These are phyloP conservation scores for Cancer borealis DNA, from an alignment of 2,888 invertebrate genomes.

Conservation along the genomic window DNA sequence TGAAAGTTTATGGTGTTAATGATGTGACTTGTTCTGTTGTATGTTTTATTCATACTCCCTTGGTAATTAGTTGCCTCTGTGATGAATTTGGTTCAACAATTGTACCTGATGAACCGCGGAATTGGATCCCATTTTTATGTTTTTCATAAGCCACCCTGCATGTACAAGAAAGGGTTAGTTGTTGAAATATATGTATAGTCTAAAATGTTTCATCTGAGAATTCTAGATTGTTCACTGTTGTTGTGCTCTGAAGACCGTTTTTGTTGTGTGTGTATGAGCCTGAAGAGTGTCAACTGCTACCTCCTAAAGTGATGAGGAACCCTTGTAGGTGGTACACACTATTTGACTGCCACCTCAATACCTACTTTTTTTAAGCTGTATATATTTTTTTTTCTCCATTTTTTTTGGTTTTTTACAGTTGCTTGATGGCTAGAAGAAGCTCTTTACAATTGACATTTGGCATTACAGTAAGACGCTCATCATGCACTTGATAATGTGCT, in stretches of 20 bases:
- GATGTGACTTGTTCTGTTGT: no score
- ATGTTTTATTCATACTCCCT: background rate
- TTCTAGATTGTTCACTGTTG: background rate
- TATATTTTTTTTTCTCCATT: background rate
- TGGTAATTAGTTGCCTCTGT: background rate
- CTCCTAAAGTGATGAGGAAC: background rate
- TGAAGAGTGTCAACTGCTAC: background rate
- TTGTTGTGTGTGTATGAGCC: background rate
- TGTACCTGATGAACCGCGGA: background rate
- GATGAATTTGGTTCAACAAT: background rate
- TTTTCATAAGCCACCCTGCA: background rate
- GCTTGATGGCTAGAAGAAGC: background rate
- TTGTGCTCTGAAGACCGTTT: background rate
- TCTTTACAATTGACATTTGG: background rate
- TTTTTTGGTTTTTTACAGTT: background rate
- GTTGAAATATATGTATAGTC: background rate
- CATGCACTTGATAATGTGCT: background rate
- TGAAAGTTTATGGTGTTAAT: no score
- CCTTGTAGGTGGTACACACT: background rate
- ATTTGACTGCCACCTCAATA: no score
- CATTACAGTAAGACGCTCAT: background rate
- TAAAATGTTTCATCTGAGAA: background rate
- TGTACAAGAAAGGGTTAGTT: background rate
- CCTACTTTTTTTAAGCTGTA: background rate
- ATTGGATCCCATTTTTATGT: no score